Base-by-base conservation (phyloP, 2,113 vertebrate species). In the Triplophysa rosa region DNA sequence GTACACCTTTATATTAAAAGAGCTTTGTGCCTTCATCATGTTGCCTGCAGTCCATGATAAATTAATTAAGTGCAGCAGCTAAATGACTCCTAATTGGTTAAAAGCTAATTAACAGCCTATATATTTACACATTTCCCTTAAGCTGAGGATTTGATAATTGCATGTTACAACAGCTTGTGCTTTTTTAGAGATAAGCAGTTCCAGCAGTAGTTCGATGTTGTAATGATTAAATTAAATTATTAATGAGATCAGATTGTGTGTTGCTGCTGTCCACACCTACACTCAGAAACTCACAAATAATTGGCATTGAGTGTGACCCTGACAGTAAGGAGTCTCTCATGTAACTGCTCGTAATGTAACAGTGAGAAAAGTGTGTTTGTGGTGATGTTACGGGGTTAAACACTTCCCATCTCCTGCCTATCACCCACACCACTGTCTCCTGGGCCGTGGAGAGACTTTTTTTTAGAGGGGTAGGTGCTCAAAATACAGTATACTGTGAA, bases 21-120 rank as follows among this genome's bases (percentile, higher is more conserved):
- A 37, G 33, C 0, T 37, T 7, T 37, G 33, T 29, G 33, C 33
- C 33, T 67, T 63, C 3, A 7, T 42, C 24, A 17, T 71, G 45
- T 33, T 52, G 47, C 37, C 40, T 69, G 45, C 56, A 58, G 52
- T 69, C 66, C 52, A 29, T 69, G 66, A 58, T 67, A 42, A 78
- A 47, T 78, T 3, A 45, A 59, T 78, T 78, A 78, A 59, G 26
- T 26, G 67, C 17, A 33, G 33, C 14, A 45, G 54, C 54, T 40
- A 45, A 68, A 54, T 78, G 56, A 37, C 52, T 61, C 5, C 49
- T 67, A 24, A 73, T 73, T 73, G 13, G 37, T 42, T 61, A 4
- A 21, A 61, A 59, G 19, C 54, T 59, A 42, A 59, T 42, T 42
- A 12, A n/a, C 1, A 5, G 76, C 7, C 33, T 37, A 7, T 37